Evolutionary conservation across 2,797 vertebrate species (phyloP), one percentile per base, ranked within the genome.

Genomic region (Ispidina lecontei): DNA sequence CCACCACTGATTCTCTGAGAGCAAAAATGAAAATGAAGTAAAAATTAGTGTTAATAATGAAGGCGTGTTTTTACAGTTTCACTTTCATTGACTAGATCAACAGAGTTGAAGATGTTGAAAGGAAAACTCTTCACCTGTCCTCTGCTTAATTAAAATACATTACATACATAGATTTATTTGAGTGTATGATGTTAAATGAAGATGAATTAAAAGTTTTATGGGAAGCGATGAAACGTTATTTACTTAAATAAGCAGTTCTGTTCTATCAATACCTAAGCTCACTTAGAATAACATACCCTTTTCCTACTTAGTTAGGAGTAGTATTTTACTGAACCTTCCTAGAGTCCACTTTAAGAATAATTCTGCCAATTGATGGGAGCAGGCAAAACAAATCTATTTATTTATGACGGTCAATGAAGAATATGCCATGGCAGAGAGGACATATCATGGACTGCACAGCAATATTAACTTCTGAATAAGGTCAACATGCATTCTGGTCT

Each of bases 71-170:
- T 92, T 82, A 70, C 46, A 63, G 72, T 86, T 97, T 91, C 41
- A 19, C 55, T 91, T 92, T 91, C 84, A 93, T 92, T 95, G 94
- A 95, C 93, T 84, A 60, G 43, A 95, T 69, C 79, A 96, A 62
- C 68, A 95, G 91, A 95, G 76, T 94, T 79, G 73, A 84, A 90
- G 68, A 89, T 72, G 58, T 46, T 95, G 94, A 95, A 94, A 93
- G 81, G 87, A 95, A 90, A 96, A 70, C 81, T 95, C 89, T 96
- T 95, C 83, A 91, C 56, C 76, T 90, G 77, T 87, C 88, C 28
- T 73, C 37, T 71, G 41, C 76, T 93, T 96, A 97, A 96, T 96
- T 96, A 94, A 95, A 96, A 97, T 94, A 79, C 70, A 95, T 96
- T 95, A 95, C 69, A 83, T 71, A 94, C 69, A 68, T 68, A 87